Conservation (phyloP, 2,113 vertebrate species). For the Sus scrofa region T2T-Sscrofa CM000824.6:90141501-90142000, state of each 20-base stretch:
- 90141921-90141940: neutral
- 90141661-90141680: neutral
- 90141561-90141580: neutral
- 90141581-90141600: neutral
- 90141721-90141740: neutral
- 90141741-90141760: neutral
- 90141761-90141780: neutral
- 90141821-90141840: neutral
- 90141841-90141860: neutral
- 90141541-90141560: neutral
- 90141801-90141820: neutral
- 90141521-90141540: neutral
- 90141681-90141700: neutral
- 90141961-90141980: conserved; percentile 3
- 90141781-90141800: neutral
- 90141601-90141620: neutral
- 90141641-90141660: neutral
- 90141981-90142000: neutral
- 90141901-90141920: neutral
- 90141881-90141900: neutral
- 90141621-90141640: neutral
- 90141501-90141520: neutral
- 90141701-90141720: neutral
- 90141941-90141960: neutral
- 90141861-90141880: neutral